Conservation (phyloP, 2,113 vertebrate species). For the Urocolius indicus region DNA sequence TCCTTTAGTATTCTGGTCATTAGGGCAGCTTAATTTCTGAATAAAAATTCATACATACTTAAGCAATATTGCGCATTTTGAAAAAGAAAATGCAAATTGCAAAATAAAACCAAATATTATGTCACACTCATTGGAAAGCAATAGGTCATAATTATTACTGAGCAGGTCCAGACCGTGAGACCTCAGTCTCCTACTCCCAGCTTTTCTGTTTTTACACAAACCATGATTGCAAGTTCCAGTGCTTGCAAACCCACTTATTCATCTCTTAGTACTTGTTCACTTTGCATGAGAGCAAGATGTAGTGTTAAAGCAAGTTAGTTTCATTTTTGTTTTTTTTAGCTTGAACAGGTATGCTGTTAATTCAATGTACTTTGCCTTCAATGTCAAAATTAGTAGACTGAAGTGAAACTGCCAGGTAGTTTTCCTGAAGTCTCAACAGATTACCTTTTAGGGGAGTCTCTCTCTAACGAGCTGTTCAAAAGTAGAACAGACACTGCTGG, state of each 20-base stretch:
- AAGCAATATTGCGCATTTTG: neutral
- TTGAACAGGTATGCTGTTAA: neutral
- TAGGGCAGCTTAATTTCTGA: neutral
- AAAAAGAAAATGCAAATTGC: neutral
- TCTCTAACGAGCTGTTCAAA: neutral
- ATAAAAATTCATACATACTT: neutral
- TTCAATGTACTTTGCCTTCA: neutral
- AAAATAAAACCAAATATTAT: neutral
- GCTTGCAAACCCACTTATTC: neutral
- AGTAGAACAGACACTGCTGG: neutral
- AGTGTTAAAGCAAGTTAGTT: neutral
- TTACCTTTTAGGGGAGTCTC: neutral
- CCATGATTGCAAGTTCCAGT: neutral
- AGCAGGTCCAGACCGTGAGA: neutral
- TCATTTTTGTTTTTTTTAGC: neutral
- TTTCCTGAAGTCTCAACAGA: neutral
- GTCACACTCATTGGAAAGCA: neutral
- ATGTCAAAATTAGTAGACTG: neutral
- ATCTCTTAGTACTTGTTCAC: neutral
- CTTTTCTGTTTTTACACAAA: neutral
- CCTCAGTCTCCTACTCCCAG: neutral
- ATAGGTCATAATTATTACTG: neutral
- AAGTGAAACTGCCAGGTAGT: neutral
- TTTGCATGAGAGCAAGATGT: neutral
- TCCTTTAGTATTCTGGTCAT: neutral